Conservation (phyloP, 2,113 vertebrate genomes). For the Turnix velox region DNA sequence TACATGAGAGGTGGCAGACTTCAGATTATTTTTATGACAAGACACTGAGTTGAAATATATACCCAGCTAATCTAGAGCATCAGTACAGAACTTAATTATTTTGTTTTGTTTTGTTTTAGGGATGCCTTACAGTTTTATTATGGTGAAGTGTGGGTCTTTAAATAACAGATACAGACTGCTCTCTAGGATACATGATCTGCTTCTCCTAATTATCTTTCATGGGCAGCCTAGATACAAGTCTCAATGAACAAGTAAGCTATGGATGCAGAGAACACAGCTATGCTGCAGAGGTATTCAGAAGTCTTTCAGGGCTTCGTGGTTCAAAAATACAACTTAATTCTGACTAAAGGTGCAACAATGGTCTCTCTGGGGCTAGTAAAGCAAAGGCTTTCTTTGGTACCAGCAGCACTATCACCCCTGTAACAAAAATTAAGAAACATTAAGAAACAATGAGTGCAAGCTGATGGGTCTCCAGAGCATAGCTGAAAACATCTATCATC, state of each 20-base stretch:
- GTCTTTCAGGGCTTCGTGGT: not conserved
- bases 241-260: not conserved
- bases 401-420: not conserved
- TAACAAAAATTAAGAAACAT: not conserved
- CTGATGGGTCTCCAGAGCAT: not conserved
- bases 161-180: not conserved
- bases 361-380: not conserved
- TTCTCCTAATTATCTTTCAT: not conserved
- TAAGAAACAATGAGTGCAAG: not conserved
- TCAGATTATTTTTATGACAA: not conserved
- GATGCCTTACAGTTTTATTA: not conserved
- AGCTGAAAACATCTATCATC: not conserved
- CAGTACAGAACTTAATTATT: not conserved
- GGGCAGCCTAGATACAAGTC: not conserved
- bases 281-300: not conserved
- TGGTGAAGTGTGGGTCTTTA: not conserved
- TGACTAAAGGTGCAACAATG: not conserved
- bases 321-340: not conserved
- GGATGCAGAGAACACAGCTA: not conserved
- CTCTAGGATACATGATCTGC: not conserved
- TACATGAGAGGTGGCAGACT: not conserved
- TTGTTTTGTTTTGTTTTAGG: not conserved
- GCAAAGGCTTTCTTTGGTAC: not conserved
- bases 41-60: not conserved
- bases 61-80: not conserved